phyloP scores from a whole-genome alignment of 2,113 vertebrate species.

The Anolis carolinensis region DNA sequence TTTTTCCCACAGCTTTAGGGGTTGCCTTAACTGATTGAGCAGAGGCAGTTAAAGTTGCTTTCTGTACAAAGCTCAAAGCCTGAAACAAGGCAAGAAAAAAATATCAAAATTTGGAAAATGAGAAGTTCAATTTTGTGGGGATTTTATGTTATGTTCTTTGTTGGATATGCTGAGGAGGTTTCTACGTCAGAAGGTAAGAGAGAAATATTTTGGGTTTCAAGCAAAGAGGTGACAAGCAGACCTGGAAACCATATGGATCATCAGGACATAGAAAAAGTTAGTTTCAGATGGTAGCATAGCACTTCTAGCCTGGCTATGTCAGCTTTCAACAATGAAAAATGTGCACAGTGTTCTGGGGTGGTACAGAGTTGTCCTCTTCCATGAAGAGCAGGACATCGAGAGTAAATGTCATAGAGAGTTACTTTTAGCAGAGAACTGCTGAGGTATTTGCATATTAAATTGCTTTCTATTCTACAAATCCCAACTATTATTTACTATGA shows the following conservation, averaged over 20 bases:
- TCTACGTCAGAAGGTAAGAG: conserved; percentile 66
- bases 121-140: accelerated
- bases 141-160: conserved; percentile 12
- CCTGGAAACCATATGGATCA: background rate
- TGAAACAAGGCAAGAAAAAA: accelerated
- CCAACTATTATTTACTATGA: background rate
- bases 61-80: background rate
- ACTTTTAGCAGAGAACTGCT: background rate
- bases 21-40: background rate
- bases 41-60: conserved; percentile 15
- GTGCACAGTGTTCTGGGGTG: background rate
- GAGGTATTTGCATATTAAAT: background rate
- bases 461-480: background rate
- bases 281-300: background rate
- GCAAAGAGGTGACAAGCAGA: background rate
- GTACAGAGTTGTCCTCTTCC: background rate
- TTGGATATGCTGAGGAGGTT: conserved; percentile 17
- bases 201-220: background rate
- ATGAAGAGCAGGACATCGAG: no score
- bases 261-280: background rate
- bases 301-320: background rate
- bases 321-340: background rate
- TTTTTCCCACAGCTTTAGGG: conserved; percentile 56
- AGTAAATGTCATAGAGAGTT: background rate
- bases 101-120: conserved; percentile 43